Evolutionary conservation across 2,113 vertebrate genomes (phyloP).

Genomic region (Cynopterus brachyotis): DNA sequence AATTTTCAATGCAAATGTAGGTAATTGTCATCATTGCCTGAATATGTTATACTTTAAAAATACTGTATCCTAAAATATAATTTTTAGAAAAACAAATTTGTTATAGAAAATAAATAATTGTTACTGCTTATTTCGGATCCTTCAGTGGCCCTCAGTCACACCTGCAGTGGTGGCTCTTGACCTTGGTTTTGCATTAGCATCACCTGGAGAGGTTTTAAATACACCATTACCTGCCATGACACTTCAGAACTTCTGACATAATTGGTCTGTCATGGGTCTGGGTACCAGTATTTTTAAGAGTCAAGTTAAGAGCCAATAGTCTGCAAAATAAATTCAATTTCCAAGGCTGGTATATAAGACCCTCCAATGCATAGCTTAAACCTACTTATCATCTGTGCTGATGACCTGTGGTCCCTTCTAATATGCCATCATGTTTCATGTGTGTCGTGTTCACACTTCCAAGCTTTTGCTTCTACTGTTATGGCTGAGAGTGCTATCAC

Average conservation of each 20-base stretch:
- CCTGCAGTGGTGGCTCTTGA: neutral
- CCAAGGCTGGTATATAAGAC: neutral
- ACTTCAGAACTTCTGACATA: neutral
- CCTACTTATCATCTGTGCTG: neutral
- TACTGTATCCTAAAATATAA: constrained; percentile 40
- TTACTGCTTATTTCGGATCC: neutral
- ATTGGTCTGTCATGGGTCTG: neutral
- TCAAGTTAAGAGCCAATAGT: neutral
- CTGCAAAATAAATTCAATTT: neutral
- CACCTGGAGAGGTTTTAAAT: neutral
- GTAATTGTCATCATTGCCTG: constrained; percentile 49
- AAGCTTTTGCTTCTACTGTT: neutral
- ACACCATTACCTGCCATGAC: neutral
- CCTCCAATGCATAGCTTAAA: neutral
- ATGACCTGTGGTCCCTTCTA: neutral
- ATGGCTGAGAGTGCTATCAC: neutral
- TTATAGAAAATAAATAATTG: constrained; percentile 47
- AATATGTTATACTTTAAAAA: constrained; percentile 62
- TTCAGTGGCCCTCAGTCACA: neutral
- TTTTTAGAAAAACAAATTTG: constrained; percentile 46
- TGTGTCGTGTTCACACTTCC: neutral
- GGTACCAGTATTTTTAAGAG: constrained; percentile 39
- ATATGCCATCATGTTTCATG: accelerated
- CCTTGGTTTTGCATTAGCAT: neutral
- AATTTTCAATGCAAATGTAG: neutral